Evolutionary conservation across 37 sponge, comb jelly and placozoan genomes (phyloP), one percentile per base, ranked within the genome.

Genomic region (Ianthella basta): DNA sequence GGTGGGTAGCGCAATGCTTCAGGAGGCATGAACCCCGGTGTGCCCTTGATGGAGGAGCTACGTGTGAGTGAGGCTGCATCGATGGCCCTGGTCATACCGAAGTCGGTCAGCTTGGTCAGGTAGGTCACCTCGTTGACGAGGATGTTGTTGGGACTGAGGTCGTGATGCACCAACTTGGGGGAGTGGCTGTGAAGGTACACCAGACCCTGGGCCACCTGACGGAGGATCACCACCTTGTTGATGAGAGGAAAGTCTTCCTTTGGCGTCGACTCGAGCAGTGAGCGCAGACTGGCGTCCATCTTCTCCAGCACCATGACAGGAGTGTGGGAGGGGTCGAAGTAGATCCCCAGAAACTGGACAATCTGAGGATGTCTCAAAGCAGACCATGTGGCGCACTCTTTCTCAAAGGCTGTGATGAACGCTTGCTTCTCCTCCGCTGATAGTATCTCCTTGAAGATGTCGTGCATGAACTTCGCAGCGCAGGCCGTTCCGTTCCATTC

Each of bases 391-490:
- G 24, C 25, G 64, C 64, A 61, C 64, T 61, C 64, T n/a, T 61
- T 61, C 29, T 61, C 64, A 10, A 61, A 61, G 10, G 24, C 64
- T 6, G 27, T n/a, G 64, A 61, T 27, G 27, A 61, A 29, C 12
- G 24, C 10, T 29, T 61, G 27, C 25, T 29, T n/a, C 64, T 29
- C 64, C 10, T 61, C 25, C 24, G 4, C 25, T n/a, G 64, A 29
- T 2, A 27, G 29, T n/a, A 29, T 61, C 29, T 61, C 64, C 25
- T 29, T 61, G 29, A 61, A 27, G 29, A 61, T n/a, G 29, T 61
- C 64, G 64, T 61, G 64, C 25, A 61, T 61, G 27, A 29, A 27
- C 64, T 61, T 61, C 4, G 64, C 64, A 27, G 64, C 64, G 64
- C 64, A 61, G 64, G 64, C 25, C 4, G 64, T 61, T 61, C 64